Conservation (phyloP, 2,797 vertebrate species). For the Myripristis jacobus region DNA sequence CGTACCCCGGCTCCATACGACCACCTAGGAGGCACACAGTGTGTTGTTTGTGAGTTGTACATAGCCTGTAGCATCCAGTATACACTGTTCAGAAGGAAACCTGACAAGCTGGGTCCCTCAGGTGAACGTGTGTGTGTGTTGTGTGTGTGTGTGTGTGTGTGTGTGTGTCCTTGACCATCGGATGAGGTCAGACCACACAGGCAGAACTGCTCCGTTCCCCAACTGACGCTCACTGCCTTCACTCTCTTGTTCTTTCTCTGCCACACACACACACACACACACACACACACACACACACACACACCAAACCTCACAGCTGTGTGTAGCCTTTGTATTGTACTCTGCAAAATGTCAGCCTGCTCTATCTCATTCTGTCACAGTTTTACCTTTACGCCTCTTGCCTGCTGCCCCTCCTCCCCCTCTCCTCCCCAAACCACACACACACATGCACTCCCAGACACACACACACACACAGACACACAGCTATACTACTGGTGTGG, state of each 20-base stretch:
- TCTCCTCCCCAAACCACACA: not conserved
- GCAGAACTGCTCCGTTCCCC: conserved; percentile 7
- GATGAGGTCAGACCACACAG: too few relatives aligned
- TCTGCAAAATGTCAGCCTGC: conserved; percentile 3
- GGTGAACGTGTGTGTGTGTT: not conserved
- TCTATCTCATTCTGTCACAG: too few relatives aligned
- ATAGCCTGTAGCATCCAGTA: too few relatives aligned
- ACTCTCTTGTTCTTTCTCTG: not conserved
- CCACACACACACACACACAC: too few relatives aligned
- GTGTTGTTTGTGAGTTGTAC: not conserved
- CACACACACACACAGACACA: too few relatives aligned
- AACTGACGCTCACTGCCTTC: not conserved
- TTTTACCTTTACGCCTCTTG: not conserved
- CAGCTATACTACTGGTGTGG: not conserved
- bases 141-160: too few relatives aligned
- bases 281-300: not conserved
- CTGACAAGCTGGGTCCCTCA: not conserved
- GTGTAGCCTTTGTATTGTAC: not conserved
- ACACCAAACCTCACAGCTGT: not conserved
- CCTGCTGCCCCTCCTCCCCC: not conserved
- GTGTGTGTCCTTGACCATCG: too few relatives aligned
- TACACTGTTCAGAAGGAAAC: not conserved
- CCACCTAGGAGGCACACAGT: not conserved
- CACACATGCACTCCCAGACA: too few relatives aligned
- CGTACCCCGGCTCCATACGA: not conserved